Percentiles rank a stretch among this genome's conserved stretches.
Conservation (phyloP, 2,888 invertebrate species). For the Brachyptera putata region DNA sequence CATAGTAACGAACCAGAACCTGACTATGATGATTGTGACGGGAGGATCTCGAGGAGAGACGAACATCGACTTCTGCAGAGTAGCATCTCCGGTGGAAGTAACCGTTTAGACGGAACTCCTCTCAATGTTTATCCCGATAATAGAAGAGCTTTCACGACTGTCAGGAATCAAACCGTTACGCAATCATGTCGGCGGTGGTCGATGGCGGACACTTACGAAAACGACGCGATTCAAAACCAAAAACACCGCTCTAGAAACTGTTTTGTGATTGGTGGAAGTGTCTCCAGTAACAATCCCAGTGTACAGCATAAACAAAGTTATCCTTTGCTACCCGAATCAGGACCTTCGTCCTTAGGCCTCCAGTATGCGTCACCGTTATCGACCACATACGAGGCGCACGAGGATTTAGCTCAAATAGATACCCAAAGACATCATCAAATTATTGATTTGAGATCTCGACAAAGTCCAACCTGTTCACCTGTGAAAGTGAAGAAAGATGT, state of each 20-base stretch:
- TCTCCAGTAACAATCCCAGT: constrained; percentile 9
- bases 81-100: background rate
- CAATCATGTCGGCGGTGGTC: constrained; percentile 28
- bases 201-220: constrained; percentile 25
- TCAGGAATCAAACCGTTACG: constrained; percentile 29
- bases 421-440: no score
- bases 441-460: no score
- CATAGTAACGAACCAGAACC: no score
- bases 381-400: no score
- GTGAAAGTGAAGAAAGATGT: background rate
- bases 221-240: constrained; percentile 2
- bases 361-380: no score
- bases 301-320: background rate
- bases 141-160: background rate
- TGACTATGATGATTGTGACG: background rate
- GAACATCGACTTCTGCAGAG: background rate
- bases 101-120: background rate
- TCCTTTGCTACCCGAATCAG: no score
- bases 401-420: no score
- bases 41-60: background rate
- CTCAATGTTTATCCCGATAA: background rate
- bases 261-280: constrained; percentile 30
- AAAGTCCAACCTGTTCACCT: constrained; percentile 21
- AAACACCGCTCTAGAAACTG: background rate
- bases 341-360: no score